Percentiles rank a stretch among this genome's conserved stretches.
phyloP scores from a whole-genome alignment of 1,140 invertebrate genomes.

The Geopemphigus sp. region DNA sequence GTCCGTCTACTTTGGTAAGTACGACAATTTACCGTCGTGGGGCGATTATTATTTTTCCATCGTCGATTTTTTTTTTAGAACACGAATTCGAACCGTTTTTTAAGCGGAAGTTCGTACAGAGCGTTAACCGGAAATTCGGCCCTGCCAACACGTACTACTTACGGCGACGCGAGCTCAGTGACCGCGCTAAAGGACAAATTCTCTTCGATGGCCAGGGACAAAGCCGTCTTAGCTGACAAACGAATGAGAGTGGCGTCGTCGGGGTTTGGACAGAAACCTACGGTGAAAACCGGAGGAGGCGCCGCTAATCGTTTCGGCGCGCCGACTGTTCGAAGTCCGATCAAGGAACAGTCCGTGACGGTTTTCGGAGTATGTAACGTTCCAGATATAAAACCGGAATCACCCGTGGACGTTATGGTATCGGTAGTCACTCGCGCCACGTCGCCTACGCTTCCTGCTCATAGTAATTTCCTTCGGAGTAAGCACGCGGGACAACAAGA shows the following conservation, averaged over 20 bases:
- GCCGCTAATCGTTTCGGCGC: background rate
- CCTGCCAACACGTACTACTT: slow-evolving; percentile 20
- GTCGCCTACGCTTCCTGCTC: slow-evolving; percentile 71
- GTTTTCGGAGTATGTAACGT: slow-evolving; percentile 52
- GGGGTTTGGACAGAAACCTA: slow-evolving; percentile 16
- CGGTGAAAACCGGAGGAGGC: slow-evolving; percentile 2
- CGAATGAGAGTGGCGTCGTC: slow-evolving; percentile 29
- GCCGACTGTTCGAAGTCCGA: slow-evolving; percentile 50
- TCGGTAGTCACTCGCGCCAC: slow-evolving; percentile 69
- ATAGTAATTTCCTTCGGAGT: slow-evolving; percentile 62
- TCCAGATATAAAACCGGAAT: slow-evolving; percentile 28
- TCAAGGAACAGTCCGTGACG: slow-evolving; percentile 52
- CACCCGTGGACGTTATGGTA: slow-evolving; percentile 14
- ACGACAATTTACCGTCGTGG: background rate
- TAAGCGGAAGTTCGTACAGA: slow-evolving; percentile 36
- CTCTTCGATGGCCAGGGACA: slow-evolving; percentile 38
- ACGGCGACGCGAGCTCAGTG: background rate
- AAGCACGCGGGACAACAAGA: slow-evolving; percentile 70
- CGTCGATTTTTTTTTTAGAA: background rate
- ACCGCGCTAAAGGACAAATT: slow-evolving; percentile 45
- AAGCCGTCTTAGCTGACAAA: slow-evolving; percentile 38
- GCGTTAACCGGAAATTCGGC: slow-evolving; percentile 40
- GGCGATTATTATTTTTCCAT: background rate
- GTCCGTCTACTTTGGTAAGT: slow-evolving; percentile 27
- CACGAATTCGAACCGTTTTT: slow-evolving; percentile 31